phyloP scores from a whole-genome alignment of 2,888 invertebrate genomes.

The Hemaris fuciformis region DNA sequence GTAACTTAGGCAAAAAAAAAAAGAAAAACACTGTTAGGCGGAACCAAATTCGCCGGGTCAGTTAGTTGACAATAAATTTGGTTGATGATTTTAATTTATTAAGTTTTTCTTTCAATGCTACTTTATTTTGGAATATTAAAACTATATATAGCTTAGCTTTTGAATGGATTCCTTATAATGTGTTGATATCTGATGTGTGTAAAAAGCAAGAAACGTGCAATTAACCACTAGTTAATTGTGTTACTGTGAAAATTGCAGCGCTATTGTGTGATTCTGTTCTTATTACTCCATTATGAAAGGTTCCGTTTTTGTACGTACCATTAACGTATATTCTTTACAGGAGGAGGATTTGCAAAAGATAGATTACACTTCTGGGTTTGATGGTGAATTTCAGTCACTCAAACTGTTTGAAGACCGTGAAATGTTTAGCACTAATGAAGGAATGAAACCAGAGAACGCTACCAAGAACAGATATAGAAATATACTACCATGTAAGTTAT shows the following conservation, averaged over 20 bases:
- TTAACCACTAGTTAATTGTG: not conserved
- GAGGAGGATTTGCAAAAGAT: slow-evolving; percentile 45
- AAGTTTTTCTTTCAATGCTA: no score
- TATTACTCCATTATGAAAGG: not conserved
- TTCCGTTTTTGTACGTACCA: not conserved
- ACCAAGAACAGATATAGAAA: slow-evolving; percentile 98
- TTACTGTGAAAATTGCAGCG: not conserved
- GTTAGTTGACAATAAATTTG: no score
- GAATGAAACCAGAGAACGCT: slow-evolving; percentile 91
- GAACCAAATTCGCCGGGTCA: no score
- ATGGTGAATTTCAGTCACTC: slow-evolving; percentile 97
- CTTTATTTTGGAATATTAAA: no score
- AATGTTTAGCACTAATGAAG: slow-evolving; percentile 93
- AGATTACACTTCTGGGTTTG: slow-evolving; percentile 83
- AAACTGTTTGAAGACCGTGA: slow-evolving; percentile 95
- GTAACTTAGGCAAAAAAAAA: no score
- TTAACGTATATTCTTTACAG: slow-evolving; percentile 33
- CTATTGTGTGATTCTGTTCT: not conserved
- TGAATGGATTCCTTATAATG: not conserved
- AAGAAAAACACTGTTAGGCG: no score
- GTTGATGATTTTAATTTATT: no score
- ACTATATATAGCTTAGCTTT: not conserved
- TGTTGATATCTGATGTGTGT: not conserved
- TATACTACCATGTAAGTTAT: slow-evolving; percentile 91
- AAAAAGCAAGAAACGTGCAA: not conserved